Evolutionary conservation across 2,888 invertebrate genomes (phyloP), one percentile per base, ranked within the genome.

Genomic region (Scaptomyza reducta): DNA sequence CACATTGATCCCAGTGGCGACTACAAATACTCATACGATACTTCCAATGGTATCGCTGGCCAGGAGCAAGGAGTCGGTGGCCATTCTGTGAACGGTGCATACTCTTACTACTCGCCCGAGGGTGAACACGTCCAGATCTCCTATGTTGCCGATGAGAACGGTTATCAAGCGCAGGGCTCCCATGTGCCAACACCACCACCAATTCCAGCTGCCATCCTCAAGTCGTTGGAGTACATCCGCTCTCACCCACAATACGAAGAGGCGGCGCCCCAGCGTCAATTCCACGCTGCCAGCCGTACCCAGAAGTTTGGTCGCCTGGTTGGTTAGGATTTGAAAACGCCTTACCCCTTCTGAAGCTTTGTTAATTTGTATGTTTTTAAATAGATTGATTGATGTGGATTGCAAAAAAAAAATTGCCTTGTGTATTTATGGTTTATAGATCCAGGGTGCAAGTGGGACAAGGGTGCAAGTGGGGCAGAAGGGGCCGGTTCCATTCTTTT

Each of bases 11-110:
- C 80, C 11, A 93, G 93, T 61, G 88, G 92, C 1, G 56, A 74
- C n/a, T 94, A 90, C 90, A 44, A 80, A 0, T 93, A 88, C 79
- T 11, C 14, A 0, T 94, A 88, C 74, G 90, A 93, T 65, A 94
- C 94, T 71, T 92, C 91, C 53, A 95, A 95, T 79, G 94, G 94
- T 14, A 95, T 94, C 83, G 38, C 81, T 1, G 94, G 88, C 11
- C 92, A 94, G 76, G 94, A 94, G 80, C 67, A 80, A 2, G 95
- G 94, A 74, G 80, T 73, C n/a, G 90, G 94, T 77, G 93, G 93
- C 86, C 92, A 93, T 81, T 73, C 84, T 6, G 93, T 92, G 18
- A 75, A 14, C 25, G 90, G 90, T 40, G 78, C 70, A 3, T 85
- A 47, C 71, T 68, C 78, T 0, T 88, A 75, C 44, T 82, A 83